phyloP scores from a whole-genome alignment of 2,888 invertebrate species.

The Pseudococcus viburni region DNA sequence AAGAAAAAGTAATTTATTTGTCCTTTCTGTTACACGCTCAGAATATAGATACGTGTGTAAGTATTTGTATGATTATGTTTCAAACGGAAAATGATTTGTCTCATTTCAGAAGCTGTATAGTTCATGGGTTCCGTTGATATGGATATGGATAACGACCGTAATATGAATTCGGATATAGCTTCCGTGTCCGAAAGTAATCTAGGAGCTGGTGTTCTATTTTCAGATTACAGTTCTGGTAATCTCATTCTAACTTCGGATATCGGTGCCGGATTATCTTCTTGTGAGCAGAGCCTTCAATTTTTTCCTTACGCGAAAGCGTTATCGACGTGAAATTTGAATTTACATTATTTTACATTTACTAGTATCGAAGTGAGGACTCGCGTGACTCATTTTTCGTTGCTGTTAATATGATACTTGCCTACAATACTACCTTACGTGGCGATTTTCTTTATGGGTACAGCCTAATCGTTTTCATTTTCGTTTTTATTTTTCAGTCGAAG shows the following conservation, averaged over 20 bases:
- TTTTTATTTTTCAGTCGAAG: slow-evolving; percentile 44
- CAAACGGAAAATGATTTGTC: too few relatives aligned
- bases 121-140: background rate
- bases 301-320: background rate
- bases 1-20: too few relatives aligned
- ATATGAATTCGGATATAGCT: slow-evolving; percentile 35
- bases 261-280: background rate
- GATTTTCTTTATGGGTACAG: background rate
- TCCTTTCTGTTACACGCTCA: too few relatives aligned
- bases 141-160: slow-evolving; percentile 26
- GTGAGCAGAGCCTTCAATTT: background rate
- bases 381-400: too few relatives aligned
- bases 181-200: slow-evolving; percentile 45
- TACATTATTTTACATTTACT: too few relatives aligned
- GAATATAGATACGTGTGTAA: too few relatives aligned
- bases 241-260: slow-evolving; percentile 41
- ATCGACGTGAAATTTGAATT: too few relatives aligned
- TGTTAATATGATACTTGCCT: too few relatives aligned
- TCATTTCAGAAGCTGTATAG: too few relatives aligned
- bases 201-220: slow-evolving; percentile 40
- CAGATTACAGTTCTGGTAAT: slow-evolving; percentile 47
- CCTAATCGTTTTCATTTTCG: background rate
- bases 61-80: too few relatives aligned
- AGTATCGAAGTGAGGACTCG: too few relatives aligned
- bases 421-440: too few relatives aligned